A percentile compares a stretch with the other conserved stretches of the same genome.
Conservation (phyloP, 2,888 invertebrate genomes). For the Drosophila robusta region DNA sequence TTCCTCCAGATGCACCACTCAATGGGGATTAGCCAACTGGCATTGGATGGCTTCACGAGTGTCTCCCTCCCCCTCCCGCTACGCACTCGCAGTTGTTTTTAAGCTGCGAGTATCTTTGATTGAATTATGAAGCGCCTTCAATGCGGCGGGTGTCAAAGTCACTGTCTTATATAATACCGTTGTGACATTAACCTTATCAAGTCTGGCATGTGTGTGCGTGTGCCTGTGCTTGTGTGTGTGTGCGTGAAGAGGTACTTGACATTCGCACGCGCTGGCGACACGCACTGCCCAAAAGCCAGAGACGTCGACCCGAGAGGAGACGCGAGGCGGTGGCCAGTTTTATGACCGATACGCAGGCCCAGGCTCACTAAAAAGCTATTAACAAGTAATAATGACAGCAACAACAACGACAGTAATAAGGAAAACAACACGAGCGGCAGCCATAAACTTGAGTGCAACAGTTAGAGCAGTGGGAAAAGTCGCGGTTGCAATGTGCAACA, state of each 20-base stretch:
- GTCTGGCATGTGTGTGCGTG: background rate
- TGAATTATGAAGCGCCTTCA: constrained; percentile 27
- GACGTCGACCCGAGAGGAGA: background rate
- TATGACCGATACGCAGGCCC: constrained; percentile 66
- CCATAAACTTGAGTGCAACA: constrained; percentile 42
- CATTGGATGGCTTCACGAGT: constrained; percentile 3
- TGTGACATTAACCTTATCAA: constrained; percentile 77
- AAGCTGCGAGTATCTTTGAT: constrained; percentile 26
- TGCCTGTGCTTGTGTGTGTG: constrained; percentile 20
- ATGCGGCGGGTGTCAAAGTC: constrained; percentile 74
- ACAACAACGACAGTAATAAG: constrained; percentile 25
- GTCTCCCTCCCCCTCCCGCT: too few species aligned
- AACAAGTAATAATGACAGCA: constrained; percentile 77
- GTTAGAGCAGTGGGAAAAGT: constrained; percentile 50
- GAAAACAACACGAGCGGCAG: constrained; percentile 15
- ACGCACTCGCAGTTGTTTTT: background rate
- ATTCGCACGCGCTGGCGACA: constrained; percentile 59
- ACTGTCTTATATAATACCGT: constrained; percentile 65
- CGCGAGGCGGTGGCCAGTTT: constrained; percentile 48
- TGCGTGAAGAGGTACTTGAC: constrained; percentile 69
- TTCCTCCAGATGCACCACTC: constrained; percentile 6
- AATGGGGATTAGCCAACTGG: constrained; percentile 4
- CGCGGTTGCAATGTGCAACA: constrained; percentile 73
- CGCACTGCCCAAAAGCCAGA: constrained; percentile 27
- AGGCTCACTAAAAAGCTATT: constrained; percentile 69